These are phyloP conservation scores for Microctonus brassicae DNA, from an alignment of 2,888 invertebrate genomes.

Conservation along the genomic window DNA sequence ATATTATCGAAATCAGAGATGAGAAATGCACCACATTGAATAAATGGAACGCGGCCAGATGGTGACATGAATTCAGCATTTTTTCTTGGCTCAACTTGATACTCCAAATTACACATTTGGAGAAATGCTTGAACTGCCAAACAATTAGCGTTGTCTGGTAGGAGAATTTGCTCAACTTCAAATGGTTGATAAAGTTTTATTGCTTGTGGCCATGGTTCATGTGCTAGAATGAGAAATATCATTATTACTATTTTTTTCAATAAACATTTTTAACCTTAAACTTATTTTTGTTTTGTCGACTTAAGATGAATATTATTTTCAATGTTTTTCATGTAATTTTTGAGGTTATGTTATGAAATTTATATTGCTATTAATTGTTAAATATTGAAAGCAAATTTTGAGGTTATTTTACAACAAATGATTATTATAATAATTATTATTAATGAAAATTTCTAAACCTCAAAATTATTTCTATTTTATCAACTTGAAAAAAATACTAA, in stretches of 20 bases:
- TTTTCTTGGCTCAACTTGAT: conserved; percentile 83
- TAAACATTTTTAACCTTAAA: conserved; percentile 22
- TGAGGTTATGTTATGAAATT: too few species aligned
- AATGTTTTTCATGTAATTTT: too few species aligned
- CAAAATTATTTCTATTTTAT: too few species aligned
- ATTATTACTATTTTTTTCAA: background rate
- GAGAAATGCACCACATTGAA: conserved; percentile 90
- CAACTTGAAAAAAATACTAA: too few species aligned
- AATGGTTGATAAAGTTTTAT: conserved; percentile 90
- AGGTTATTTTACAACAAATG: too few species aligned
- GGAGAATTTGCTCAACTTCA: conserved; percentile 92
- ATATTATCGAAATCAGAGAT: conserved; percentile 93
- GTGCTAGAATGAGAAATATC: conserved; percentile 73
- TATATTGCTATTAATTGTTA: too few species aligned
- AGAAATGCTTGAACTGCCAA: conserved; percentile 93
- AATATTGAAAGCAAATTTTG: too few species aligned
- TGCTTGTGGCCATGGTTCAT: conserved; percentile 92
- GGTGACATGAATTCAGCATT: conserved; percentile 99
- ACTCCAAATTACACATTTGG: conserved; percentile 91
- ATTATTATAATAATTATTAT: too few species aligned
- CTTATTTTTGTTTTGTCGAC: too few species aligned
- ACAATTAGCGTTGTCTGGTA: conserved; percentile 95
- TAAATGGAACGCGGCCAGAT: conserved; percentile 91
- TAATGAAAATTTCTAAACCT: too few species aligned
- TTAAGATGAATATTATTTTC: too few species aligned